Evolutionary conservation across 1,140 invertebrate genomes (phyloP), one percentile per base, ranked within the genome.

Genomic region (Apolygus lucorum): DNA sequence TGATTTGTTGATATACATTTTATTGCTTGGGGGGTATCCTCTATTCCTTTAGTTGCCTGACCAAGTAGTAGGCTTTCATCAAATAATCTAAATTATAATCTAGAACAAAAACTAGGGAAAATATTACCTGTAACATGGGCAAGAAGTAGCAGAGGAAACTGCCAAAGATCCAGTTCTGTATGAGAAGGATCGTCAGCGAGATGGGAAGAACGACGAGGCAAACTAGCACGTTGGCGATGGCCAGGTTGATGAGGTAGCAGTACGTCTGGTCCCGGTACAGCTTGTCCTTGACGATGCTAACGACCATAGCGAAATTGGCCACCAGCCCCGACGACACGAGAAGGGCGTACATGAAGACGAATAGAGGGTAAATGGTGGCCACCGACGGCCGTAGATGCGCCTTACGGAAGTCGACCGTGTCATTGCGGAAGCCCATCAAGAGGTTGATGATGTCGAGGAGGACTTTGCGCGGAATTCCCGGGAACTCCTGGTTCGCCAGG

Each of bases 151-250:
- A 90, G n/a, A 90, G 75, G 73, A 89, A 86, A 70, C 87, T 84
- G 2, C 88, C 88, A 71, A 89, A 86, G 54, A 89, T 81, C 88
- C 88, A 90, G 76, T 90, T 89, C 73, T 88, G 83, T 34, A 90
- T 78, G 1, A 90, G 80, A 71, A 89, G 78, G 29, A 89, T 86
- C 68, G 85, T 84, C 64, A 90, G 73, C 0, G 87, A 84, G 0
- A 90, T 80, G 2, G 88, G 88, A 72, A 90, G 73, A 4, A 88
- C 86, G 67, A 87, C 76, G 11, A 85, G 73, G 74, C 87, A 87
- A 76, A 89, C 87, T 17, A 89, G 77, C 0, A 89, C 76, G 74
- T 90, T 87, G 66, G 87, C 85, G 21, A 89, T 75, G 0, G 85
- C 85, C 73, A 88, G 79, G 74, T 89, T 90, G 62, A 86, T 81